Evolutionary conservation across 2,888 invertebrate genomes (phyloP), one percentile per base, ranked within the genome.

Genomic region (Melieria crassipennis): DNA sequence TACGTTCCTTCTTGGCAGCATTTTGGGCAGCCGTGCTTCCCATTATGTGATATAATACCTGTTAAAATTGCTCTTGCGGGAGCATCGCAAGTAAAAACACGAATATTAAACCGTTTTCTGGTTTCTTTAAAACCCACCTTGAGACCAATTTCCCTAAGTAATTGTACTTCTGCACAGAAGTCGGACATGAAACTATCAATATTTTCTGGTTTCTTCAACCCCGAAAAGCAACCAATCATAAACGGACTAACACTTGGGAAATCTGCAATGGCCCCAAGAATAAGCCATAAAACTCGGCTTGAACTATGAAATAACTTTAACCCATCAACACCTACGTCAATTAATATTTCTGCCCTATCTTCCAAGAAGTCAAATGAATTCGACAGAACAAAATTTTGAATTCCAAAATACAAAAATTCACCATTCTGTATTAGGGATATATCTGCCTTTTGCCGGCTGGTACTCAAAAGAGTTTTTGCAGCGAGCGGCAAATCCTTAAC

Each of bases 51-150:
- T 60, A 45, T 6, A 42, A 43, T n/a, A 60, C 60, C 16, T 5
- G 60, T 60, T 43, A 60, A 43, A 60, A 60, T 43, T 11, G 60
- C 43, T 11, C 60, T 43, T 45, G 60, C 60, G 10, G 60, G 60
- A 42, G 42, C 10, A 60, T 60, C 42, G 43, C 60, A 60, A 43
- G 30, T 43, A 60, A 60, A 60, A 16, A 60, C 10, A 9, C 60
- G 60, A 30, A 60, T 30, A 55, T 60, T 13, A 60, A 60, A 60
- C 45, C 43, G 43, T 43, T 60, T 60, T 60, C 16, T 16, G 16
- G 1, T 16, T 16, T 16, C 16, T 16, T 16, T 16, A 16, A 16
- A 16, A 16, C 16, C 16, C 16, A 16, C 16, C 16, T 16, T 16
- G 16, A 16, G 16, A 16, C 16, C 16, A 16, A 16, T 16, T 16